Evolutionary conservation across 92 coral and sea anemone species (phyloP).

Genomic region (Bergia puertoricense): DNA sequence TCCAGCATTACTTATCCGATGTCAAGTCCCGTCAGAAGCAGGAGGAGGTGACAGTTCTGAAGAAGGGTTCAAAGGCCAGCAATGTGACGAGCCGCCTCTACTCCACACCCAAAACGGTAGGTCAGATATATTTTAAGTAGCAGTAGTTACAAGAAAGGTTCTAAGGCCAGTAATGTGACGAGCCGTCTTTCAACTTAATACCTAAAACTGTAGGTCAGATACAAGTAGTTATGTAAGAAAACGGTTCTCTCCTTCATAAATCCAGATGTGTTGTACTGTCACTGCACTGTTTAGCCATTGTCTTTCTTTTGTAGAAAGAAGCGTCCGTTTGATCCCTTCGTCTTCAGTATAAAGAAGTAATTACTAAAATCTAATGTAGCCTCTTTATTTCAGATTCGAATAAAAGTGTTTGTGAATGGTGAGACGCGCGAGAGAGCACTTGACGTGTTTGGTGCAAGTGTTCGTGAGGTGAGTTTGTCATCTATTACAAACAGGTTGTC

Average conservation of each 20-base stretch:
- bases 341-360: background rate
- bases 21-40: slow-evolving; percentile 85
- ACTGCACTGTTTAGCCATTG: background rate
- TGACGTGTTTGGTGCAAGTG: slow-evolving; percentile 81
- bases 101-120: slow-evolving; percentile 82
- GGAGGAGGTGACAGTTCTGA: slow-evolving; percentile 59
- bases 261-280: background rate
- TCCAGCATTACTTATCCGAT: slow-evolving; percentile 74
- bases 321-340: background rate
- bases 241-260: too few species aligned
- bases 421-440: slow-evolving; percentile 70
- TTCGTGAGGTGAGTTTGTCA: slow-evolving; percentile 66
- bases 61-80: slow-evolving; percentile 66
- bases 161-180: slow-evolving; percentile 56
- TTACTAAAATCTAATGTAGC: background rate
- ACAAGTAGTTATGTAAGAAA: background rate
- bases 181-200: slow-evolving; percentile 64
- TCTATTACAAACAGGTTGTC: background rate
- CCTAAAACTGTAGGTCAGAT: slow-evolving; percentile 75
- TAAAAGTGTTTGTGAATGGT: slow-evolving; percentile 83
- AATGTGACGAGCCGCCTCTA: slow-evolving; percentile 66
- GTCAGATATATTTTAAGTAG: too few species aligned
- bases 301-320: background rate
- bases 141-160: too few species aligned
- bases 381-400: slow-evolving; percentile 60